Evolutionary conservation across 2,888 invertebrate genomes (phyloP), one percentile per base, ranked within the genome.

Genomic region (Drosophila peninsularis): DNA sequence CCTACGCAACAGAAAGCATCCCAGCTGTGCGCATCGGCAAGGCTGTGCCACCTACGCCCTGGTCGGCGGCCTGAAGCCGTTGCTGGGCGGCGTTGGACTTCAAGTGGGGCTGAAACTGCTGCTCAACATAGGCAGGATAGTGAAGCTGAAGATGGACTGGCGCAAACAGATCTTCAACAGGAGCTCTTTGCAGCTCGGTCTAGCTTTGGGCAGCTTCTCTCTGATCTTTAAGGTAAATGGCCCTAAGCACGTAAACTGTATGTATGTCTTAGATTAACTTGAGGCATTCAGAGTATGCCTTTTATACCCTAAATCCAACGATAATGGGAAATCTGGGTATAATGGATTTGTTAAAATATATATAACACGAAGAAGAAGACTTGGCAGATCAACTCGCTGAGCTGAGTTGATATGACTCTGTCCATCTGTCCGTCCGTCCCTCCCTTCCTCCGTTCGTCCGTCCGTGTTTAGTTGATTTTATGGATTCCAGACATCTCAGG

Each of bases 161-260:
- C 93, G 92, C 61, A 92, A 91, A 37, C 92, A 93, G 53, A 90
- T 95, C n/a, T 93, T 94, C 55, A 93, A 93, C 78, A 93, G 90
- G 79, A 93, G 93, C 68, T 94, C 93, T 42, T 87, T 95, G 5
- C 94, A 94, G 74, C 90, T 96, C 68, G 96, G 95, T 9, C 90
- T 94, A 54, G 96, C 95, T 82, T 92, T 96, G 60, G 95, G 95
- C 41, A 94, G 94, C 76, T 95, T 95, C 88, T 93, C 94, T 14
- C 94, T 94, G 44, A 85, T 95, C 52, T 96, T 94, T 88, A 94
- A 94, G 92, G 96, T 95, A 42, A 7, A n/a, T 36, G n/a, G n/a
- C 10, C 27, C 5, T 24, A 24, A 24, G 5, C 24, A 24, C 27
- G 7, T 30, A 30, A 30, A 30, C 7, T 3, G 2, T n/a, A 37